Base-by-base conservation (phyloP, 2,113 vertebrate genomes). In the Microcebus jonahi region DNA sequence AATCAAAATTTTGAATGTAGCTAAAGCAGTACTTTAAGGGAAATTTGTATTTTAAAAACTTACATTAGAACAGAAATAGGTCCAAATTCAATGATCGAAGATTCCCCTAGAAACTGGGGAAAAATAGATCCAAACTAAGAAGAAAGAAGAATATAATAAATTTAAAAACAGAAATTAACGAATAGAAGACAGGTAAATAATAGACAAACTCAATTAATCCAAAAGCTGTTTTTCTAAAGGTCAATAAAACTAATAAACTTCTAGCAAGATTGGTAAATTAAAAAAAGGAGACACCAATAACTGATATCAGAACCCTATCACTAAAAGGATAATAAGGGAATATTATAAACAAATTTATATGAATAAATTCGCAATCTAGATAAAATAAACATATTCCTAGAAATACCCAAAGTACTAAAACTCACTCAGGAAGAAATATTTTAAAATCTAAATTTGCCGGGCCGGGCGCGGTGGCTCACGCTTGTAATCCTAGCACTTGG, bases 121-220 rank as follows among this genome's bases (percentile, higher is more conserved):
- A 87, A 88, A 81, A 81, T n/a, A 86, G 27, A 91, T 84, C 27
- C 42, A 87, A 91, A 80, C 63, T 71, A 80, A 86, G 75, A 86
- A 83, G n/a, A 45, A 57, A 85, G 45, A 48, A 42, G 53, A 29
- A 63, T 25, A 91, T 71, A 81, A 81, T 34, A 73, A 94, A 73
- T 65, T 48, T 57, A 48, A 75, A 92, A 81, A 12, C 17, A 81
- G 23, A 95, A 82, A 75, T 71, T 80, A 63, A 65, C 48, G 53
- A 36, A 71, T 27, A 76, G 34, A 55, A 68, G 61, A 65, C 8
- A 91, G 12, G 25, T 73, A 80, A 86, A 71, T 21, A 87, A 82
- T 13, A 88, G 9, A 88, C 77, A 88, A 88, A 59, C 14, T 59
- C 50, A 75, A 20, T 61, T 27, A 83, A 76, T 53, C 17, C 12